Conservation (phyloP, 2,797 vertebrate genomes). For the Xenentodon cancila region DNA sequence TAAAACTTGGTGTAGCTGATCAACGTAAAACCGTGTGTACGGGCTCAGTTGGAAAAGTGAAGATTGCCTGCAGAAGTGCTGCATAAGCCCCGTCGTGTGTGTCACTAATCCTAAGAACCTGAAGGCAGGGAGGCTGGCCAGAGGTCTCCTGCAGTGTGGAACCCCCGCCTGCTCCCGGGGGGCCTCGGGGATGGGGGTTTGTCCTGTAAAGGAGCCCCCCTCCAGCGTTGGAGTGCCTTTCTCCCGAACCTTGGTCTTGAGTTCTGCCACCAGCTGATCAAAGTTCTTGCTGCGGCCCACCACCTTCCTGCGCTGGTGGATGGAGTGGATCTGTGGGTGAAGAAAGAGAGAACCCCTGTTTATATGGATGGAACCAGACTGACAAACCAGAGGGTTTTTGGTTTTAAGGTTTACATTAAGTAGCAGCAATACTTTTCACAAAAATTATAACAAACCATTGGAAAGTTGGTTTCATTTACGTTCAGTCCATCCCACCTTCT, state of each 20-base stretch:
- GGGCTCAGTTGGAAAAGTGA: no score
- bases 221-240: slow-evolving; percentile 73
- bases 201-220: slow-evolving; percentile 57
- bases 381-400: no score
- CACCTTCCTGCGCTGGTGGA: slow-evolving; percentile 93
- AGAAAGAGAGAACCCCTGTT: background rate
- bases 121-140: slow-evolving; percentile 84
- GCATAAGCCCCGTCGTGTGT: background rate
- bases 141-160: slow-evolving; percentile 79
- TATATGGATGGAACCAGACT: no score
- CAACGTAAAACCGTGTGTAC: no score
- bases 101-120: slow-evolving; percentile 71
- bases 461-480: no score
- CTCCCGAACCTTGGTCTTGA: slow-evolving; percentile 90
- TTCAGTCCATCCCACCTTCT: no score
- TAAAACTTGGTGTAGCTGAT: no score
- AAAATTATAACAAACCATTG: no score
- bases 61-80: background rate
- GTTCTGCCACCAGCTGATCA: slow-evolving; percentile 91
- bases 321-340: slow-evolving; percentile 89
- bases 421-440: no score
- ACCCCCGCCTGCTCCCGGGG: slow-evolving; percentile 62
- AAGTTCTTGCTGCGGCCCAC: slow-evolving; percentile 91
- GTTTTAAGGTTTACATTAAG: no score
- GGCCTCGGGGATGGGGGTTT: slow-evolving; percentile 75